Evolutionary conservation across 2,797 vertebrate species (phyloP), one percentile per base, ranked within the genome.

Genomic region (Bufotes viridis): DNA sequence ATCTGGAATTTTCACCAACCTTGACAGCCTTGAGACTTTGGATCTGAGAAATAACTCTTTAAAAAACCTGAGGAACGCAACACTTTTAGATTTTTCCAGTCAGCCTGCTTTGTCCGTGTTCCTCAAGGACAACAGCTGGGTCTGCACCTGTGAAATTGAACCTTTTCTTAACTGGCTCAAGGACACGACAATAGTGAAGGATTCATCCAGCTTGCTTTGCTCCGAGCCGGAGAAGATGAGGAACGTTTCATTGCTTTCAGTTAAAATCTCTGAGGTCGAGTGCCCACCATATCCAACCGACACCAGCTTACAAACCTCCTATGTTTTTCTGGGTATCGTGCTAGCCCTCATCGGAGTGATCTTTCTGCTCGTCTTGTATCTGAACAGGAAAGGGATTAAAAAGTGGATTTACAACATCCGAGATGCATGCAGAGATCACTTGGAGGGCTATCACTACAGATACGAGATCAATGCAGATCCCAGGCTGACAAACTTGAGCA

Each of bases 391-490:
- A 92, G 98, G 98, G 85, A 99, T 99, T 93, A 99, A 99, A 94
- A 97, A 96, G 90, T 99, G 98, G 98, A 97, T 99, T 65, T 96
- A 98, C 92, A 99, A 99, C 93, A 97, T 99, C 93, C 94, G 98
- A 92, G 98, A 99, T 67, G 98, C 98, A 80, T 99, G 98, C 93
- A 96, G 98, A 93, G 98, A 99, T 95, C 98, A 99, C 93, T 98
- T 99, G 98, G 98, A 99, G 92, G 98, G 98, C n/a, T 99, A 99
- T 92, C 98, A 99, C 93, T 99, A 99, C 95, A 96, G 98, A 93
- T 99, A 99, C 0, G 98, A 99, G 94, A 97, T 98, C 89, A 99
- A 97, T 85, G 96, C 97, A 4, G 98, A 99, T 93, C 97, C 98
- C 13, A 95, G 97, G 83, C 92, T 99, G 91, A 97, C 97, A 92